Conservation (phyloP, 2,113 vertebrate species). For the Sardina pilchardus region DNA sequence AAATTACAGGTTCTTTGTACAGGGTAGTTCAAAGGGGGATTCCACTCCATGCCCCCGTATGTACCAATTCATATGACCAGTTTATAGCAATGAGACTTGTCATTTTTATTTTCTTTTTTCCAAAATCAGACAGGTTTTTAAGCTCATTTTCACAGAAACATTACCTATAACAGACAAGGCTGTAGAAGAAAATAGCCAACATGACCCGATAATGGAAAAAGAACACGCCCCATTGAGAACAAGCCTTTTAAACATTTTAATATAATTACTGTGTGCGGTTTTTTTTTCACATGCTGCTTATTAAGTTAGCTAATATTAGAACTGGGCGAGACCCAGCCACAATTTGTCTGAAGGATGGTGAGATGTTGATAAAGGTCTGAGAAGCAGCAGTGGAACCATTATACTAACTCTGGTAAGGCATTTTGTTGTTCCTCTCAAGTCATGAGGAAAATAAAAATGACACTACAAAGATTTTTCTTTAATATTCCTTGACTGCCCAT, state of each 20-base stretch:
- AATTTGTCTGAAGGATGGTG: not conserved
- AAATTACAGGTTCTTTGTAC: not conserved
- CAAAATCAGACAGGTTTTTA: not conserved
- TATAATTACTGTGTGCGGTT: constrained; percentile 23
- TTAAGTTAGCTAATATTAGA: constrained; percentile 41
- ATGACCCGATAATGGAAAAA: not conserved
- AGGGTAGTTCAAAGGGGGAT: not conserved
- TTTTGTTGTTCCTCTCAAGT: not conserved
- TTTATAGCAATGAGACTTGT: not conserved
- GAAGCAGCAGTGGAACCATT: not conserved
- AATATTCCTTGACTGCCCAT: not conserved
- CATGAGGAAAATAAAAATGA: not conserved
- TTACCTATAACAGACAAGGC: not conserved
- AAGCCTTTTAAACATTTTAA: constrained; percentile 29
- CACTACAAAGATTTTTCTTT: not conserved
- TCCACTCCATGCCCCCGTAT: not conserved
- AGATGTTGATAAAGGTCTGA: not conserved
- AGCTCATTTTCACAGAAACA: not conserved
- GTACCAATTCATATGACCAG: not conserved
- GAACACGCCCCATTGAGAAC: not conserved
- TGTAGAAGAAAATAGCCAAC: not conserved
- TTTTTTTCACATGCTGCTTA: constrained; percentile 23
- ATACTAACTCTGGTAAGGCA: not conserved
- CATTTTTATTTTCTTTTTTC: not conserved
- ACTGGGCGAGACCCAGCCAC: not conserved